Base-by-base conservation (phyloP, 2,113 vertebrate genomes). In the Delphinus delphis region DNA sequence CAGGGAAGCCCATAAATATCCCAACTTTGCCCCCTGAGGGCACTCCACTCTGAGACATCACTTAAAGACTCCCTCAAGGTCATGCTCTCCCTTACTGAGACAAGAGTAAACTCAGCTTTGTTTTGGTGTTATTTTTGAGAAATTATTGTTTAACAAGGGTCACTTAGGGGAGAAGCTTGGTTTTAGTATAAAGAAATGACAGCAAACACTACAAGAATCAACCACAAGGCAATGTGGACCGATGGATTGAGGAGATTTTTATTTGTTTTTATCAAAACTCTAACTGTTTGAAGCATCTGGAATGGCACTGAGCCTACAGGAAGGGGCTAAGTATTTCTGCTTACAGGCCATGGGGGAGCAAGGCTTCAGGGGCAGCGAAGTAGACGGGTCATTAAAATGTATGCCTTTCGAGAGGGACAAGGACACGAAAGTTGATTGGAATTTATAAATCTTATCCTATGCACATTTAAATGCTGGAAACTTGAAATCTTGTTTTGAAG, bases 241-340 rank as follows among this genome's bases (percentile, higher is more conserved):
- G 44, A 65, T 18, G 8, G 13, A 50, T 20, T 53, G 31, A 77
- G 3, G 12, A 65, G 8, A 6, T 1, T 90, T 21, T 90, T 36
- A 90, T 38, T 58, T n/a, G n/a, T 38, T 80, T 81, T 76, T 68
- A 81, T 71, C 74, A 90, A 93, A 95, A 97, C 62, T 55, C 44
- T 65, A 79, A 85, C 33, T 76, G 47, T 23, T 62, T 71, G 38
- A 95, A 81, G 38, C 74, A 55, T 73, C 77, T 76, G 23, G 21
- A 58, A 65, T 76, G 68, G 36, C 36, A 70, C n/a, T 60, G n/a
- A 88, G 13, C 18, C 71, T 31, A 47, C n/a, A 60, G 3, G 83
- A 96, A 76, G 9, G 3, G 8, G 38, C 18, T 77, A 70, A 62
- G 26, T 55, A 15, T 84, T 83, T 79, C 44, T 33, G 87, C 31